Conservation (phyloP, 2,113 vertebrate species). For the Epinephelus fuscoguttatus region DNA sequence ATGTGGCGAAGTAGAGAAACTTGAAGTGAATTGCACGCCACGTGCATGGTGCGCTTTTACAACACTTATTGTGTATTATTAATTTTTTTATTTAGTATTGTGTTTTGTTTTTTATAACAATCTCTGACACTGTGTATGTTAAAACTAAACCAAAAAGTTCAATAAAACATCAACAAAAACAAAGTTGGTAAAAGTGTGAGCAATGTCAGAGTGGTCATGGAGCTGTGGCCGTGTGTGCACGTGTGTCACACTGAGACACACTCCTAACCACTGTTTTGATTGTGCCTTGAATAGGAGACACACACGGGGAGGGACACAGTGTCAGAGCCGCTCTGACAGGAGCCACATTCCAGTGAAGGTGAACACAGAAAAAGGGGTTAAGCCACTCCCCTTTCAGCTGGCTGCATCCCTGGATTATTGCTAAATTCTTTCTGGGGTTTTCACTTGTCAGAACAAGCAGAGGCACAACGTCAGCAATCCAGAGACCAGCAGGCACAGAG, state of each 20-base stretch:
- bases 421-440: conserved; percentile 85
- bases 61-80: no score
- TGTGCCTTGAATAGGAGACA: conserved; percentile 36
- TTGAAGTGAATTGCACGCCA: no score
- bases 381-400: conserved; percentile 80
- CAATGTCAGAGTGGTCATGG: no score
- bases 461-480: conserved; percentile 77
- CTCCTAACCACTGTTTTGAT: conserved; percentile 53
- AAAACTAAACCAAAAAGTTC: no score
- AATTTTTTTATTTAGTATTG: no score
- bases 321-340: conserved; percentile 62
- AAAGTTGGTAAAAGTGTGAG: no score
- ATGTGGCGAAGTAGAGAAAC: no score
- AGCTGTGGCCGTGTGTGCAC: no score
- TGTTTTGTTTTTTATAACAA: no score
- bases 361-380: conserved; percentile 74
- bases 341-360: conserved; percentile 80
- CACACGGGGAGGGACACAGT: conserved; percentile 14
- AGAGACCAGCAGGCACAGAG: conserved; percentile 39
- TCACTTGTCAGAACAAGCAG: conserved; percentile 86
- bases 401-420: conserved; percentile 79
- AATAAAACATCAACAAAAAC: no score
- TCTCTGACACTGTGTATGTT: no score
- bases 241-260: conserved; percentile 12
- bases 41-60: no score